Evolutionary conservation across 2,797 vertebrate species (phyloP), one percentile per base, ranked within the genome.

Genomic region (Neosalanx taihuensis): DNA sequence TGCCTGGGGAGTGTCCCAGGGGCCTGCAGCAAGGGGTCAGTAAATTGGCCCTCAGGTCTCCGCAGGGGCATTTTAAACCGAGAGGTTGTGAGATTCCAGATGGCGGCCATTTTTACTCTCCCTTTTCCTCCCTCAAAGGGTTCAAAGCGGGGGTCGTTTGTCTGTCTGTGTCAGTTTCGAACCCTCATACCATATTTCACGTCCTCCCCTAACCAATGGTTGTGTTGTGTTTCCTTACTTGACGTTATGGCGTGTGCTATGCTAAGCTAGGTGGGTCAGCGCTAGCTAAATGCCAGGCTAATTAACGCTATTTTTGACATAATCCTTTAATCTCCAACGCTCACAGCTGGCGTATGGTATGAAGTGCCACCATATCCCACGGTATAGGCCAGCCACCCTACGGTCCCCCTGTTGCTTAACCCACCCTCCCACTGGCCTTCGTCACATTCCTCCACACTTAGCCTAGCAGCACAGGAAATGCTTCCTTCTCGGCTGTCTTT

Each of bases 341-440:
- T 69, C 67, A 17, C 80, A 82, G 83, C 77, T 60, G 73, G 67
- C 59, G 75, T 41, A 5, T 85, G 82, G 71, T 67, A 81, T 86
- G 85, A 79, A 78, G 79, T 76, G 35, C 12, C 10, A 64, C 20
- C 51, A n/a, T 59, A 30, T 66, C 26, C 41, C 41, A 2, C 59
- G 31, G 35, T 51, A 56, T 18, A 35, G 6, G 3, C 4, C 62
- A 53, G 70, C 56, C 31, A 4, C 61, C 62, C 65, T 0, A 6
- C 46, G 65, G 41, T 77, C 62, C 35, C 35, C 65, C 41, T 33
- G 49, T 46, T 46, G 41, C 41, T 46, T 46, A 46, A 46, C 41
- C 41, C 41, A 46, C 41, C 75, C 37, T 18, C 29, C 29, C 9
- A 53, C 31, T 23, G 30, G 41, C 46, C 46, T 67, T 7, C 46